phyloP scores from a whole-genome alignment of 2,888 invertebrate genomes.

The Caenorhabditis plicata region DNA sequence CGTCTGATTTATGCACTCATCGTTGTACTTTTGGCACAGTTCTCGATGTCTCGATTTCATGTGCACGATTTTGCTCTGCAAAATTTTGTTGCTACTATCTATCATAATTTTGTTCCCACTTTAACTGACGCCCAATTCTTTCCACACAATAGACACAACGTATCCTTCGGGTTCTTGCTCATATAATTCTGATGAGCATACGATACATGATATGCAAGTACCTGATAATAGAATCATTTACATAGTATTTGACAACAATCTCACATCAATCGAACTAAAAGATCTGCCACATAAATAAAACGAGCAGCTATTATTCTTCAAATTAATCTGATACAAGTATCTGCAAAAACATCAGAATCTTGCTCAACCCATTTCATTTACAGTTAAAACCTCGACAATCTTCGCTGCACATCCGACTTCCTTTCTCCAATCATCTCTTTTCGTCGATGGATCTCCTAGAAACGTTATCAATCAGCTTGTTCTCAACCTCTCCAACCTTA shows the following conservation, averaged over 20 bases:
- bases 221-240: conserved; percentile 12
- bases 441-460: not conserved
- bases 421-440: conserved; percentile 1
- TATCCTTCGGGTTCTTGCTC: conserved; percentile 1
- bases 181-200: conserved; percentile 45
- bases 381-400: no score
- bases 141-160: conserved; percentile 44
- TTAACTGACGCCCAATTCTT: conserved; percentile 29
- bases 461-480: not conserved
- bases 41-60: conserved; percentile 28
- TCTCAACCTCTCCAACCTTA: not conserved
- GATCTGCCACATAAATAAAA: conserved; percentile 15
- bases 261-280: conserved; percentile 5
- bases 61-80: conserved; percentile 39
- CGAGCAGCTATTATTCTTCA: conserved; percentile 10
- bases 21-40: conserved; percentile 35
- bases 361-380: not conserved
- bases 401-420: not conserved
- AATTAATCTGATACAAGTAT: conserved; percentile 6
- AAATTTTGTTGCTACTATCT: not conserved
- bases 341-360: conserved; percentile 5
- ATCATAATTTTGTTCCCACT: no score
- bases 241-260: not conserved
- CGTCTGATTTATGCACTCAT: conserved; percentile 38
- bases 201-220: conserved; percentile 42